Percentiles rank a stretch among this genome's conserved stretches.
Conservation (phyloP, 1,140 invertebrate species). For the Ctenoplectra terminalis region DNA sequence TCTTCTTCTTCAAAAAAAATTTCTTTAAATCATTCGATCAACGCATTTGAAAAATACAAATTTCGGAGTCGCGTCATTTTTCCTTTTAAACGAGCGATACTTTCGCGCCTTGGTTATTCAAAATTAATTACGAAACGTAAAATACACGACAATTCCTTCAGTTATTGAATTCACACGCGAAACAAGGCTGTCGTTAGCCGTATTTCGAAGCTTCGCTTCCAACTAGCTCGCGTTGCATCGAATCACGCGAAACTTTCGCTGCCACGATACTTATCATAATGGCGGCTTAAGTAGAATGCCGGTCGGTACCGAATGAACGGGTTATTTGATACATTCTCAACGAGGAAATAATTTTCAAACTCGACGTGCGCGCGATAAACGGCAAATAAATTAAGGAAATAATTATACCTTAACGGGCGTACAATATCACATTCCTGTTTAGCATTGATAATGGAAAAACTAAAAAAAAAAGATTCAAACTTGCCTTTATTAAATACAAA, state of each 20-base stretch:
- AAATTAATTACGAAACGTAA: background rate
- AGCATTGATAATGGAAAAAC: too few species aligned
- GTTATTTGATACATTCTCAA: background rate
- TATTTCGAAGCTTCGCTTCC: background rate
- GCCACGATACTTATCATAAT: background rate
- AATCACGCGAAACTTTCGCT: constrained; percentile 1
- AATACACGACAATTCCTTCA: background rate
- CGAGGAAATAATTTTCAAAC: background rate
- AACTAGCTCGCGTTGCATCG: background rate
- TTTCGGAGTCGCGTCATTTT: too few species aligned
- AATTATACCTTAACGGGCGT: background rate
- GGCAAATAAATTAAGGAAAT: background rate
- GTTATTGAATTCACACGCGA: background rate
- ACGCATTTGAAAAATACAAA: too few species aligned
- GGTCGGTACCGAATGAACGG: too few species aligned
- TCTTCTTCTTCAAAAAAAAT: too few species aligned
- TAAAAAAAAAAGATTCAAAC: too few species aligned
- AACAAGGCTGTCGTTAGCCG: background rate
- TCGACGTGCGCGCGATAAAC: background rate
- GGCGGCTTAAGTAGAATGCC: background rate
- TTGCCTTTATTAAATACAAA: too few species aligned
- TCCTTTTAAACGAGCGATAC: too few species aligned
- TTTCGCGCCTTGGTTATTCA: background rate
- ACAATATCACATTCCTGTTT: too few species aligned
- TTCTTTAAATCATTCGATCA: too few species aligned